Evolutionary conservation across 2,113 vertebrate genomes (phyloP).

Genomic region (Phalacrocorax aristotelis): DNA sequence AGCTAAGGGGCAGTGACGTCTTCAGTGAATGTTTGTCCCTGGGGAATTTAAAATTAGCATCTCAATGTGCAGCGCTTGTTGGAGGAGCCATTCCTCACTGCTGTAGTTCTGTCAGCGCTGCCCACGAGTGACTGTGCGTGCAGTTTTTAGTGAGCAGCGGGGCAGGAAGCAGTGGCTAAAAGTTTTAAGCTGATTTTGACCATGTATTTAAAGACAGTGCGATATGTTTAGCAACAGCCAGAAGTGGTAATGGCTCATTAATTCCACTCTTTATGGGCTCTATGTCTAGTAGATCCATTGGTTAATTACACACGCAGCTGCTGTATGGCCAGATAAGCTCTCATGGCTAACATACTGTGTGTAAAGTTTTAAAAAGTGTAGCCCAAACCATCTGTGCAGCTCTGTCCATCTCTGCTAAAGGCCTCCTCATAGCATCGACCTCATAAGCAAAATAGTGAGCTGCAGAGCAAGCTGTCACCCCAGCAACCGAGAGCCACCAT

Average conservation of each 20-base stretch:
- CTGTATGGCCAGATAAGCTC: background rate
- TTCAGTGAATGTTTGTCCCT: background rate
- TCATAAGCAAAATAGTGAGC: background rate
- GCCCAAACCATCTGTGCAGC: background rate
- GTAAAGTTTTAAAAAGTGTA: background rate
- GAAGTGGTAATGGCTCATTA: conserved; percentile 21
- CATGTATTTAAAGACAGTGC: background rate
- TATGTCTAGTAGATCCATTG: background rate
- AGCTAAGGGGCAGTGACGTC: background rate
- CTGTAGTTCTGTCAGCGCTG: background rate
- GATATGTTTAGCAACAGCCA: background rate
- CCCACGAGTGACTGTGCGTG: rapidly evolving
- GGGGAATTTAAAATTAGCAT: conserved; percentile 24
- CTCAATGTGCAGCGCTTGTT: background rate
- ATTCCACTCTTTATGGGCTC: background rate
- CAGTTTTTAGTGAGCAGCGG: background rate
- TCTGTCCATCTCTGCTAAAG: background rate
- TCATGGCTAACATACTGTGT: rapidly evolving
- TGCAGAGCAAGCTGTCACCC: background rate
- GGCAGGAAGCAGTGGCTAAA: background rate
- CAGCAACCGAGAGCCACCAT: background rate
- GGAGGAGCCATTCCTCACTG: background rate
- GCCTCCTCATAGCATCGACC: background rate
- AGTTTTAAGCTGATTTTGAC: background rate
- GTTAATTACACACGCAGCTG: background rate